Conservation (phyloP, 2,888 invertebrate species). For the Erebia ligea region DNA sequence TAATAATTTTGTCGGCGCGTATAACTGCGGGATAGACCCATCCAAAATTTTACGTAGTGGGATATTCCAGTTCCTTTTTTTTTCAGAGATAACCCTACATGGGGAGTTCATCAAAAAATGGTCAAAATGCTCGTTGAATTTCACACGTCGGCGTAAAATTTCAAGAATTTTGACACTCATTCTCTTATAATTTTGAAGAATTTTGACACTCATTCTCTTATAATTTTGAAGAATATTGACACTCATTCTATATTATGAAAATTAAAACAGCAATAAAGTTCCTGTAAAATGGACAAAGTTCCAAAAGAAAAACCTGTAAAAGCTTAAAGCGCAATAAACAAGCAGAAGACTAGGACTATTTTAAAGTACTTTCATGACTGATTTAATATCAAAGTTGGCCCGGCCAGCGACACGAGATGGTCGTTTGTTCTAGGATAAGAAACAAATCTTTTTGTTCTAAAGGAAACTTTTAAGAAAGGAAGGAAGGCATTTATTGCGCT, state of each 20-base stretch:
- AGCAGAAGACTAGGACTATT: slow-evolving; percentile 31
- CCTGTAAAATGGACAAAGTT: slow-evolving; percentile 9
- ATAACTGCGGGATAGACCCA: too few species aligned
- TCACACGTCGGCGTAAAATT: too few species aligned
- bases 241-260: not conserved
- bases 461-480: slow-evolving; percentile 82
- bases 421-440: slow-evolving; percentile 71
- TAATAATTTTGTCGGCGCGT: too few species aligned
- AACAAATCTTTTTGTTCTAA: slow-evolving; percentile 80
- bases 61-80: too few species aligned
- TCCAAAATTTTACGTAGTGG: too few species aligned
- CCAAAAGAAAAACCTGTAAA: slow-evolving; percentile 24
- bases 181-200: not conserved
- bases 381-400: slow-evolving; percentile 47
- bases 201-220: not conserved
- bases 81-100: too few species aligned
- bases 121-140: too few species aligned
- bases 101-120: too few species aligned
- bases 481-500: slow-evolving; percentile 83
- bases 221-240: too few species aligned
- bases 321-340: slow-evolving; percentile 32
- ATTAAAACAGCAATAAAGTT: not conserved
- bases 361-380: slow-evolving; percentile 40
- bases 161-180: too few species aligned
- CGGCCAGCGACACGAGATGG: slow-evolving; percentile 48